Evolutionary conservation across 2,888 invertebrate species (phyloP).

Genomic region (Ophioninae sp.): DNA sequence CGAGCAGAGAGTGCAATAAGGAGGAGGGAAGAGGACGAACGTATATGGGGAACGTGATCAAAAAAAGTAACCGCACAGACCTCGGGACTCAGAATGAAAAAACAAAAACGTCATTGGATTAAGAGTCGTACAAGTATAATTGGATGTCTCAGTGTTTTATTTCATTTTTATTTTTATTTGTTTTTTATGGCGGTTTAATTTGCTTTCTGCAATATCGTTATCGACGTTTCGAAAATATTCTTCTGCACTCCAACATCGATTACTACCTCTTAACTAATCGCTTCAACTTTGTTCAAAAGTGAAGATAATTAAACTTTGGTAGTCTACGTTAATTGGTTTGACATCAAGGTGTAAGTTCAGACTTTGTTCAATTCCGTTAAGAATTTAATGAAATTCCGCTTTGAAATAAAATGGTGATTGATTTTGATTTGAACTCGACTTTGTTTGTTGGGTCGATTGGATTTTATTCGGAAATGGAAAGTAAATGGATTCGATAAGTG

Average conservation of each 20-base stretch:
- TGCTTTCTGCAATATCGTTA: constrained; percentile 16
- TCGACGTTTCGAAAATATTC: not conserved
- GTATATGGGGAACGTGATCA: constrained; percentile 18
- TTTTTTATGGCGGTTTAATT: constrained; percentile 36
- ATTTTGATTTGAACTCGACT: no score
- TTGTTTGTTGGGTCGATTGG: no score
- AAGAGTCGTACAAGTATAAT: constrained; percentile 57
- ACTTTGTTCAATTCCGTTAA: no score
- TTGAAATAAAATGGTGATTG: no score
- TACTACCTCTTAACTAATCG: not conserved
- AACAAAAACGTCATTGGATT: constrained; percentile 40
- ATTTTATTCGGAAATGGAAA: no score
- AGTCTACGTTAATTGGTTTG: no score
- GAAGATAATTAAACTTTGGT: no score
- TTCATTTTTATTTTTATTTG: not conserved
- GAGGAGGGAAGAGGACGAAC: constrained; percentile 38
- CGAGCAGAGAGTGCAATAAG: constrained; percentile 28
- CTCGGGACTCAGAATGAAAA: constrained; percentile 55
- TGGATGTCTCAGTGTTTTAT: constrained; percentile 55
- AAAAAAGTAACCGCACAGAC: constrained; percentile 44
- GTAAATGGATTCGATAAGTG: no score
- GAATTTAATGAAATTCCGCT: no score
- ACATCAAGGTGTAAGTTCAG: no score
- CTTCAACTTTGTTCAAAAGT: not conserved
- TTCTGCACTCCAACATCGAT: not conserved